These are phyloP conservation scores for Monoplex corrugatus DNA, from an alignment of 2,888 invertebrate genomes.

Conservation along the genomic window DNA sequence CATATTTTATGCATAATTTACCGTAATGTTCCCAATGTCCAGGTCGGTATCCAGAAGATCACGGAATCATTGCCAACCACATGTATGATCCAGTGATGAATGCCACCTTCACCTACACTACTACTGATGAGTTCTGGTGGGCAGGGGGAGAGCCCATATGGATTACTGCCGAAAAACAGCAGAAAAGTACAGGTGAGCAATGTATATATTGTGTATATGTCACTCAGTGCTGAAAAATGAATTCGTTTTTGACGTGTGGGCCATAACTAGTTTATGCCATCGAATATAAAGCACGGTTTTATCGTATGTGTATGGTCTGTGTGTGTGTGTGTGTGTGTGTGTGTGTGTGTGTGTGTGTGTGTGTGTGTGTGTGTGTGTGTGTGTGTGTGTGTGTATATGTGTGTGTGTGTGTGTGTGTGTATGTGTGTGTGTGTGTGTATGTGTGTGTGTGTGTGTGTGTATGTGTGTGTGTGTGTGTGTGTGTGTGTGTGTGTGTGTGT, in stretches of 20 bases:
- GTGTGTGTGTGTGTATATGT: neutral
- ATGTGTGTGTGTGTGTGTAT: neutral
- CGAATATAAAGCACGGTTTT: neutral
- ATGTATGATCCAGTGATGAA: slow-evolving; percentile 51
- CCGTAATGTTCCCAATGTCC: slow-evolving; percentile 78
- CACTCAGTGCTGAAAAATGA: too few relatives aligned
- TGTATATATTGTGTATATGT: neutral
- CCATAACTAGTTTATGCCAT: neutral
- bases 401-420: neutral
- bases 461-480: neutral
- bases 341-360: neutral
- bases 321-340: neutral
- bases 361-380: neutral
- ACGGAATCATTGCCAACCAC: slow-evolving; percentile 83
- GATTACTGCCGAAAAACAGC: slow-evolving; percentile 83
- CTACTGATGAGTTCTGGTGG: slow-evolving; percentile 71
- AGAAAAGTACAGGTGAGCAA: slow-evolving; percentile 43
- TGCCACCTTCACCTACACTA: slow-evolving; percentile 52
- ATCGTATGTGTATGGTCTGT: too few relatives aligned
- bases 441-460: slow-evolving; percentile 1
- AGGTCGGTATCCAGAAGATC: slow-evolving; percentile 86
- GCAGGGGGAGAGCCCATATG: slow-evolving; percentile 75
- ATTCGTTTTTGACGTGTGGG: neutral
- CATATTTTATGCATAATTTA: too few relatives aligned
- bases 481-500: neutral